Evolutionary conservation across 2,888 invertebrate species (phyloP).

Genomic region (Lepidocyrtinus sp.): DNA sequence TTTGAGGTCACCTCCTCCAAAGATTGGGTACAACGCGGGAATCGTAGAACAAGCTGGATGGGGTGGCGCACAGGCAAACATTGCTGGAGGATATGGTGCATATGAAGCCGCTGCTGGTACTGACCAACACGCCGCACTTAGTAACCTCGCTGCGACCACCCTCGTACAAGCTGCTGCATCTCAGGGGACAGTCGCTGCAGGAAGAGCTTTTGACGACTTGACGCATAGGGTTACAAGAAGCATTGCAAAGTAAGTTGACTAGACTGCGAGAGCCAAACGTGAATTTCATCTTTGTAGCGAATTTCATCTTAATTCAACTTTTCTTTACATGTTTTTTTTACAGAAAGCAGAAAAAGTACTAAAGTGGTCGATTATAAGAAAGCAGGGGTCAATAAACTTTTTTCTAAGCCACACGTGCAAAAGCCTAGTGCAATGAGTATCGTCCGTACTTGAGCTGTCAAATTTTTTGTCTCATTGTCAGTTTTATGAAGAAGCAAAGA

Average conservation of each 20-base stretch:
- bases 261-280: no score
- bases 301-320: no score
- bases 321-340: no score
- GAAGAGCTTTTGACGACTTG: conserved; percentile 58
- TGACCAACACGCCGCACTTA: conserved; percentile 31
- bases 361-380: neutral
- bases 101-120: conserved; percentile 40
- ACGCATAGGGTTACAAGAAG: conserved; percentile 61
- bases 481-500: neutral
- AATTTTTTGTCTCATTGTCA: no score
- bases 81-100: conserved; percentile 45
- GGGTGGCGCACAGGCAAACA: conserved; percentile 26
- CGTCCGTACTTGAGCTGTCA: neutral
- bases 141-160: conserved; percentile 28
- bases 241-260: conserved; percentile 49
- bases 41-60: conserved; percentile 57
- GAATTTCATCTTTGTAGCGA: no score
- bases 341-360: neutral
- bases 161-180: conserved; percentile 42
- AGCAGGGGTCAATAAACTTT: neutral
- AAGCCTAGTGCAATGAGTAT: no score
- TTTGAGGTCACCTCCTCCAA: conserved; percentile 52
- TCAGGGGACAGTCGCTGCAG: conserved; percentile 32
- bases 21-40: conserved; percentile 54
- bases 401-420: neutral